A percentile compares a stretch with the other conserved stretches of the same genome.
phyloP scores from a whole-genome alignment of 2,888 invertebrate genomes.

The Apoda limacodes region DNA sequence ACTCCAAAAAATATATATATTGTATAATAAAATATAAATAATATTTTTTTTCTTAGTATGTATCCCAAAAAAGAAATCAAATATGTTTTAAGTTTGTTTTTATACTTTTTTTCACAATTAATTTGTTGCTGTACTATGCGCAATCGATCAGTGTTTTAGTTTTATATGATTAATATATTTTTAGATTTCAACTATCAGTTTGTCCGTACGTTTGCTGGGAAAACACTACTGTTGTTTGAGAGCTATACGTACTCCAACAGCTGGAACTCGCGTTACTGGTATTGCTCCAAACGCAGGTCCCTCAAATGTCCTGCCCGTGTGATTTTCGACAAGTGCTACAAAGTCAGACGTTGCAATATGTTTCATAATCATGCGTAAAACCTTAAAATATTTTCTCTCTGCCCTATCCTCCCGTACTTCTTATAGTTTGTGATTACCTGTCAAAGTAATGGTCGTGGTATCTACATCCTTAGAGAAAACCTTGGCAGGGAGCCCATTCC shows the following conservation, averaged over 20 bases:
- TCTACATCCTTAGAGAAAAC: too few species aligned
- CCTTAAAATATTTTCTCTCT: neutral
- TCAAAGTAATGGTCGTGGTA: too few species aligned
- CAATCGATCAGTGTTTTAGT: neutral
- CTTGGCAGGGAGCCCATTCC: too few species aligned
- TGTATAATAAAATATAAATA: too few species aligned
- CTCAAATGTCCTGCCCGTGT: slow-evolving; percentile 26
- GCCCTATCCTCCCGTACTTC: neutral
- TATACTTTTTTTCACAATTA: neutral
- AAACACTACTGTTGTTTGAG: slow-evolving; percentile 25
- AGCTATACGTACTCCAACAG: slow-evolving; percentile 29
- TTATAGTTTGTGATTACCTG: neutral
- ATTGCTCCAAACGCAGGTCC: slow-evolving; percentile 30
- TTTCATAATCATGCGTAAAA: slow-evolving; percentile 27
- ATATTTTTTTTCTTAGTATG: too few species aligned
- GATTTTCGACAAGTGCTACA: slow-evolving; percentile 23
- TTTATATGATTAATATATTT: slow-evolving; percentile 4
- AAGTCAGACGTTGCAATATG: slow-evolving; percentile 22
- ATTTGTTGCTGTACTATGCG: neutral
- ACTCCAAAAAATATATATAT: too few species aligned
- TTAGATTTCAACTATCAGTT: slow-evolving; percentile 18
- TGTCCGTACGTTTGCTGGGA: slow-evolving; percentile 11
- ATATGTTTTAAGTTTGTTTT: neutral
- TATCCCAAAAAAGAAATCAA: neutral
- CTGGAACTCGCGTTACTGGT: slow-evolving; percentile 29